These are phyloP conservation scores for Smithornis capensis DNA, from an alignment of 2,113 vertebrate species.

Conservation along the genomic window DNA sequence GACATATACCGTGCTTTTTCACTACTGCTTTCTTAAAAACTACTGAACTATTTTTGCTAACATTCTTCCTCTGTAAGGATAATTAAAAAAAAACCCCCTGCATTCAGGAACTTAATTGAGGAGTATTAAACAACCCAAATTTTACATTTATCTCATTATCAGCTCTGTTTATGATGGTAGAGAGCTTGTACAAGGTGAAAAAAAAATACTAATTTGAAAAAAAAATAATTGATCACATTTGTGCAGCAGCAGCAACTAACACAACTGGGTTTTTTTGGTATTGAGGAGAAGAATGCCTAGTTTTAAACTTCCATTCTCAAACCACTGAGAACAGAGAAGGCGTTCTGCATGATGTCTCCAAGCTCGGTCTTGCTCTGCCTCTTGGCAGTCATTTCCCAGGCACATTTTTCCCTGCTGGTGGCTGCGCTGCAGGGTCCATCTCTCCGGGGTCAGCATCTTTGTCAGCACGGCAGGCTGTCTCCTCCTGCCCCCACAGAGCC, in stretches of 20 bases:
- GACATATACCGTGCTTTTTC: not conserved
- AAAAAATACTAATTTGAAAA: not conserved
- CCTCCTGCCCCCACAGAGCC: not conserved
- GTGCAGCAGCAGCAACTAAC: not conserved
- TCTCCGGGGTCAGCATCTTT: not conserved
- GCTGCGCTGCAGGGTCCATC: not conserved
- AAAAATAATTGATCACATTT: not conserved
- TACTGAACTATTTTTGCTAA: not conserved
- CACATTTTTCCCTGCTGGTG: not conserved
- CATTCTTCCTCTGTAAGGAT: not conserved
- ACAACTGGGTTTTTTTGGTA: fast-evolving
- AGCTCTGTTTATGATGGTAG: not conserved
- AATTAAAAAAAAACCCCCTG: not conserved
- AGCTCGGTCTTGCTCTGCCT: not conserved
- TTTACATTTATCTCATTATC: not conserved
- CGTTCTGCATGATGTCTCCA: not conserved
- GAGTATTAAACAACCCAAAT: not conserved
- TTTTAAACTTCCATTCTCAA: not conserved
- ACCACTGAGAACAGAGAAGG: not conserved
- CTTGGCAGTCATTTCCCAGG: not conserved
- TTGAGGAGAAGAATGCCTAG: not conserved
- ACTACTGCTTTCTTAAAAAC: not conserved
- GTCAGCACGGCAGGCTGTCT: not conserved
- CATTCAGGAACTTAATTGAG: not conserved
- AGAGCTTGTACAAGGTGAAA: not conserved